Conservation (phyloP, 2,113 vertebrate species). For the Bombycilla garrulus region DNA sequence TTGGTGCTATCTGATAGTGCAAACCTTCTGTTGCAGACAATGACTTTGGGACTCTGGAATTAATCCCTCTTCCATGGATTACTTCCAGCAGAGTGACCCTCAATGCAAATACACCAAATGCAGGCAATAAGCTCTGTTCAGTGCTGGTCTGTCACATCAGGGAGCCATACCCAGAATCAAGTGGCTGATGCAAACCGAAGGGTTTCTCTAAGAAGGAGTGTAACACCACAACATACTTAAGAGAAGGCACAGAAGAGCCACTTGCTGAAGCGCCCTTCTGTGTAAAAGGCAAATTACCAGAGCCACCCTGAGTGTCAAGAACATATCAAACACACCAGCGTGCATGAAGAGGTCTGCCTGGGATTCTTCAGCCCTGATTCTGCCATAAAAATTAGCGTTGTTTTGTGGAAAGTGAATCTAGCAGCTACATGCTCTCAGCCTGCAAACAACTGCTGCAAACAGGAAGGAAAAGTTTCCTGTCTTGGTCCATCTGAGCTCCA, state of each 20-base stretch:
- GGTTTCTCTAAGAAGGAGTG: neutral
- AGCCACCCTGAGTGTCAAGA: neutral
- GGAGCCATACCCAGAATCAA: neutral
- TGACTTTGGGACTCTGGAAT: neutral
- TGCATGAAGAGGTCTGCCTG: neutral
- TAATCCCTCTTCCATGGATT: neutral
- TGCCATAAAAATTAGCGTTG: neutral
- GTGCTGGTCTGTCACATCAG: accelerated
- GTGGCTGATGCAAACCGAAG: accelerated
- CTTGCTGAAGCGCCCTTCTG: neutral
- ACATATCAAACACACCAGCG: neutral
- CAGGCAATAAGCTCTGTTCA: neutral
- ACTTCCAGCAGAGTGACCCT: neutral
- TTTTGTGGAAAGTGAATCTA: neutral
- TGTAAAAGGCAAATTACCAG: neutral
- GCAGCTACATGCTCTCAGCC: neutral
- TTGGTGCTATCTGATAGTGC: neutral
- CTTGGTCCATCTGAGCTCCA: neutral
- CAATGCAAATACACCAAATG: neutral
- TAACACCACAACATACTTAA: neutral
- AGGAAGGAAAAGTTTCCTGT: neutral
- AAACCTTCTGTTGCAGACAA: accelerated
- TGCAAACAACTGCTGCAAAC: neutral
- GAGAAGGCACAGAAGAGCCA: neutral
- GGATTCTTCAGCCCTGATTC: neutral